Base-by-base conservation (phyloP, 2,797 vertebrate genomes). In the Mormyrus proboscirostris region DNA sequence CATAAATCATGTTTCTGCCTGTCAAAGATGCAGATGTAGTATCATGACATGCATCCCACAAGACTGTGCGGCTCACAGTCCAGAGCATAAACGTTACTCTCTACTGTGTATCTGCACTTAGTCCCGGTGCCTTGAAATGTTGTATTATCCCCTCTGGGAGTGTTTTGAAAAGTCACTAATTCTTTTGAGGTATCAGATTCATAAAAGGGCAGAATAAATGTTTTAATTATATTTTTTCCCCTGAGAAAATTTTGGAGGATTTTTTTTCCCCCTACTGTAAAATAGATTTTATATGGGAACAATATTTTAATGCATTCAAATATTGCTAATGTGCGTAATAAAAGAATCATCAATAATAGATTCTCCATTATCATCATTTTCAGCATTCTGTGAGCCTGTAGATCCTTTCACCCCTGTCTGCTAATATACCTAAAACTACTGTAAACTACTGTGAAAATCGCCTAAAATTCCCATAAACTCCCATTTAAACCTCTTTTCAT, bases 131-230 rank as follows among this genome's bases (percentile, higher is more conserved):
- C 25, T 86, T 29, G 10, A 44, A 86, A 33, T 29, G 25, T 16
- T 55, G 25, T 33, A 53, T 55, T 29, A 53, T 19, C 4, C 83
- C 82, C 49, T 86, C 12, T 38, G 57, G 51, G 3, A 55, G 2
- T 57, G 51, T 55, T 55, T 57, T 57, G 51, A 86, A 53, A 38
- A 33, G 4, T 86, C 29, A 22, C 25, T 12, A 44, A 86, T 86
- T 86, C 55, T 86, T 55, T n/a, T 49, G 47, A 86, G 49, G 55
- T 29, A 86, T 86, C 19, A 86, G 49, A 86, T 57, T n/a, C 85
- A 86, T 86, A 55, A 86, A 86, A 55, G 25, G 10, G 62, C 25
- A 69, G 62, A 69, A 69, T 69, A 79, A 38, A 79, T 79, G 73
- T 79, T 79, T 79, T 79, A 79, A 79, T 79, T 79, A 41, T 38